Base-by-base conservation (phyloP, 2,888 invertebrate species). In the Mechanitis mazaeus region DNA sequence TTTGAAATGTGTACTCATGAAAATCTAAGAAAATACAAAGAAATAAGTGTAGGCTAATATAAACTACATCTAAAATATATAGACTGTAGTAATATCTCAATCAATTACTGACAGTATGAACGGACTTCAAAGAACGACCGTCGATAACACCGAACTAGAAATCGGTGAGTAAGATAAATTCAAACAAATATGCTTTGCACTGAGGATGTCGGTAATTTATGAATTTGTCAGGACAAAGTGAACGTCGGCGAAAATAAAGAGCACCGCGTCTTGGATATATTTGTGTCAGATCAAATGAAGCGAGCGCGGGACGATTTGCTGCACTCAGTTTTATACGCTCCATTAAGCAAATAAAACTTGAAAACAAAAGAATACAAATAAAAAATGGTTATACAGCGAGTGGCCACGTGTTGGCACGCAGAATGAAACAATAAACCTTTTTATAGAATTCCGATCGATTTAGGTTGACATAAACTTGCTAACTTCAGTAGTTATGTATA, bases 151-250 rank as follows among this genome's bases (percentile, higher is more conserved):
- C 76, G 82, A 80, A 76, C 81, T 81, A 80, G 80, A 79, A 79
- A 78, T 77, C 78, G 74, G 78, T 76, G 78, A 81, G 79, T 78
- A 84, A 85, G 87, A 88, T 85, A 87, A 87, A 85, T 78, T 74
- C 75, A 72, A 75, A 76, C 77, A 76, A 81, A 81, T 78, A 75
- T 72, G 72, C 67, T 67, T 64, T 72, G 76, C 79, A 78, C 77
- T 74, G 84, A 89, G 89, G 89, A 89, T 88, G 89, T 88, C 79
- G 87, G 87, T 90, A 89, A 90, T 90, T 90, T 90, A 90, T 89
- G 89, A 89, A 89, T 89, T 89, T 88, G 89, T 87, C 85, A 85
- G 83, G 88, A 87, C 87, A 85, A 85, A 84, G 84, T 84, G 88
- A 85, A 80, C 86, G 81, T 79, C 83, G 79, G 84, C 77, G 83